phyloP scores from a whole-genome alignment of 2,113 vertebrate species.

The Felis chaus region DNA sequence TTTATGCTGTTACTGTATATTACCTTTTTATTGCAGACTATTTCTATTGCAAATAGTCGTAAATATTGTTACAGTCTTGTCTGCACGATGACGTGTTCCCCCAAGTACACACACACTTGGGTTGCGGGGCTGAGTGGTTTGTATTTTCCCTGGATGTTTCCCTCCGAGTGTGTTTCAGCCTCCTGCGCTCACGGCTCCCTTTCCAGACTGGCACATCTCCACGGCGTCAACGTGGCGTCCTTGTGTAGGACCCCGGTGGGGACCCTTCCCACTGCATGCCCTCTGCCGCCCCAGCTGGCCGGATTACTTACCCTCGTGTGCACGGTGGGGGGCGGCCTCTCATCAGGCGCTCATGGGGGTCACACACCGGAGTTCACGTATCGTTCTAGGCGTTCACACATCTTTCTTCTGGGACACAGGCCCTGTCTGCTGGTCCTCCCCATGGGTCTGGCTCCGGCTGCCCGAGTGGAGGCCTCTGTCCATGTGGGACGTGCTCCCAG shows the following conservation, averaged over 20 bases:
- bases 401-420: background rate
- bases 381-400: too few relatives aligned
- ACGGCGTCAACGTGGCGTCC: accelerated
- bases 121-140: background rate
- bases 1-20: background rate
- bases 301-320: accelerated
- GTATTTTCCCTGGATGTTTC: background rate
- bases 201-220: background rate
- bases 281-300: accelerated
- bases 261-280: accelerated
- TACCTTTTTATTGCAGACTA: conserved; percentile 8
- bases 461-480: accelerated
- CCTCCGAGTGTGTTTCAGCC: background rate
- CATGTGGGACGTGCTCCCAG: background rate
- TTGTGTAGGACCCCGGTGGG: background rate
- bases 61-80: conserved; percentile 36
- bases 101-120: background rate
- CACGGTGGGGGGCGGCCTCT: background rate
- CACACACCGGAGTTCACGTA: accelerated
- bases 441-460: background rate
- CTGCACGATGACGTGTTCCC: background rate
- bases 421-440: background rate
- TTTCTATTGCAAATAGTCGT: conserved; percentile 54
- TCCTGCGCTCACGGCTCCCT: accelerated
- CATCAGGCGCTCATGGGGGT: accelerated